A percentile compares a stretch with the other conserved stretches of the same genome.
Evolutionary conservation across 1,140 invertebrate genomes (phyloP).

Genomic region (Meloidogyne hapla): DNA sequence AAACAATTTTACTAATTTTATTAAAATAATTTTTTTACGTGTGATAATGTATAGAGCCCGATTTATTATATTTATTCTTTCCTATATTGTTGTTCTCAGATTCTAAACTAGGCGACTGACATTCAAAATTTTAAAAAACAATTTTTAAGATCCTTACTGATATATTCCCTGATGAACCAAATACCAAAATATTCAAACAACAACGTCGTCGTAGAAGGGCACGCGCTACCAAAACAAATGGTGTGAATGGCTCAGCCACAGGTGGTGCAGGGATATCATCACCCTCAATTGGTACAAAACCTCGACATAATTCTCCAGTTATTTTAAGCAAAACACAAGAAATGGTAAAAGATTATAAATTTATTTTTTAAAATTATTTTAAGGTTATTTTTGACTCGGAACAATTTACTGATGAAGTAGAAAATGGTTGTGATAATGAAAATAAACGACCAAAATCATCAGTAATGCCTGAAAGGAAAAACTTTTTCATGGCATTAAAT

Average conservation of each 20-base stretch:
- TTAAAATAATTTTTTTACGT: too few relatives aligned
- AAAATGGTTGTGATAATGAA: conserved; percentile 24
- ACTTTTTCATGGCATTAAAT: conserved; percentile 45
- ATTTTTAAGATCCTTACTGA: conserved; percentile 39
- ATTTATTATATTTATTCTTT: too few relatives aligned
- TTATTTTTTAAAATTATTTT: background rate
- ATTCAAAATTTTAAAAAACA: too few relatives aligned
- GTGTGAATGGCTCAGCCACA: background rate
- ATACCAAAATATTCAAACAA: conserved; percentile 9
- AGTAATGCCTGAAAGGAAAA: conserved; percentile 38
- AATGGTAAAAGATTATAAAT: conserved; percentile 34
- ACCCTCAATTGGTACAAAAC: background rate
- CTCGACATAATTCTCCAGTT: conserved; percentile 39
- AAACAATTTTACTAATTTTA: too few relatives aligned
- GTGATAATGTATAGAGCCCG: too few relatives aligned
- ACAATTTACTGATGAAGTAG: conserved; percentile 45
- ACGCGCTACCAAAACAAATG: conserved; percentile 19
- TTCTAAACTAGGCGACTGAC: too few relatives aligned
- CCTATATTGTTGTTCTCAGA: too few relatives aligned
- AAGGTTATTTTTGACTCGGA: conserved; percentile 41
- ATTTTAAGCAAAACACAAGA: conserved; percentile 53
- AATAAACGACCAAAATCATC: conserved; percentile 19
- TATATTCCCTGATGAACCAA: conserved; percentile 45
- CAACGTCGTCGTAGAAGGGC: conserved; percentile 18
- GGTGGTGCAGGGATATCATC: background rate